Evolutionary conservation across 1,140 invertebrate genomes (phyloP).

Genomic region (Stratiolaelaps scimitus): DNA sequence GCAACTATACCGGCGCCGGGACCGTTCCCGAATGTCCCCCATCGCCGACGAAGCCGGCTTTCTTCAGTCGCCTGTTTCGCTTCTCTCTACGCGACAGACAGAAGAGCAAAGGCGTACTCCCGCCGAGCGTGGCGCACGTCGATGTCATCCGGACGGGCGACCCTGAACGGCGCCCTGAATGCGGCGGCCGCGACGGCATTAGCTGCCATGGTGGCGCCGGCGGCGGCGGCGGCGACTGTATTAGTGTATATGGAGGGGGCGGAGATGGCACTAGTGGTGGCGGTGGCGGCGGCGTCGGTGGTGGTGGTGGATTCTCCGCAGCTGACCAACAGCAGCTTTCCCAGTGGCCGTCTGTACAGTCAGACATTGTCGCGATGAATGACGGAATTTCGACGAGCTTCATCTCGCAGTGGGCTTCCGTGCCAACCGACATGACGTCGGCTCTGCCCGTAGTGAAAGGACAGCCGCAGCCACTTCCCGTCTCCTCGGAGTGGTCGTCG

Average conservation of each 20-base stretch:
- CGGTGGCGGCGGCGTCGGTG: too few relatives aligned
- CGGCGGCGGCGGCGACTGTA: too few relatives aligned
- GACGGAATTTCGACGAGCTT: conserved; percentile 16
- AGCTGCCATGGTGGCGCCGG: too few relatives aligned
- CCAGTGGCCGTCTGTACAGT: conserved; percentile 26
- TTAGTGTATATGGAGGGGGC: too few relatives aligned
- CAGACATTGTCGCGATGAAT: conserved; percentile 17
- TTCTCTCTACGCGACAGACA: conserved; percentile 9
- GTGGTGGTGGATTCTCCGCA: neutral
- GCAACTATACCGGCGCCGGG: neutral
- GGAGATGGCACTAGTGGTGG: too few relatives aligned
- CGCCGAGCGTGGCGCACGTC: conserved; percentile 23
- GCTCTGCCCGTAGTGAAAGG: neutral
- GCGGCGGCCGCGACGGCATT: too few relatives aligned
- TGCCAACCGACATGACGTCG: conserved; percentile 22
- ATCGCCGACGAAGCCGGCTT: conserved; percentile 5
- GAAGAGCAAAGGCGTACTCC: neutral
- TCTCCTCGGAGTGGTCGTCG: conserved; percentile 10
- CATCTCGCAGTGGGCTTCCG: conserved; percentile 27
- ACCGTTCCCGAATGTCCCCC: conserved; percentile 5
- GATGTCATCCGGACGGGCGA: conserved; percentile 24
- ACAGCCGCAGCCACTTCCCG: neutral
- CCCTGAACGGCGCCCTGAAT: conserved; percentile 13
- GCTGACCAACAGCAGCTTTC: neutral
- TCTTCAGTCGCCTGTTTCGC: conserved; percentile 15